Base-by-base conservation (phyloP, 2,797 vertebrate species). In the Peromyscus eremicus region DNA sequence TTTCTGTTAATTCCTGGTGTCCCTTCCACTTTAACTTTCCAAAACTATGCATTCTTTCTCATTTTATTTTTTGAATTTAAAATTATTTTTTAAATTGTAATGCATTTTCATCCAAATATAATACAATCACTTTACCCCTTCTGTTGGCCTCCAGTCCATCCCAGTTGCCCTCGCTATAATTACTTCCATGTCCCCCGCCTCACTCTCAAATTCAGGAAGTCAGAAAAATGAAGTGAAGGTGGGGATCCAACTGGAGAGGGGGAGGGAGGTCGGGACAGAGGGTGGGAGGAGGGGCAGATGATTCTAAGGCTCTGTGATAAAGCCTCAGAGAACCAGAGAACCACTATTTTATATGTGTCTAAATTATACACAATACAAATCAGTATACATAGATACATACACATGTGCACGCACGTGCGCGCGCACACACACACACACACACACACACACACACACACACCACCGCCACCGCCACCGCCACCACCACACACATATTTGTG, bases 81-180 rank as follows among this genome's bases (percentile, higher is more conserved):
- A 27, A 27, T 13, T 75, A 37, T 2, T 71, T 21, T 64, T 43
- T 10, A 40, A 62, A 43, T 19, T 43, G 13, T 62, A 62, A 32
- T 19, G 4, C 14, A 82, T 83, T 64, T 64, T 64, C 0, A 12
- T 60, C 43, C 29, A 64, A 32, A 43, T 64, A 19, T 11, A 64
- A 32, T 83, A 64, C 19, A 1, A 62, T 10, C 25, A 43, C 40
- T 40, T 16, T 27, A 37, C 2, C 37, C 27, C 9, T 29, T 29
- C 27, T 21, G 0, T 83, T 43, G 6, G 2, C 27, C 0, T 64
- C 5, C 5, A 64, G 7, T 27, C 0, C n/a, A 62, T 82, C 57
- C 23, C 37, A 83, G 2, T 8, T 29, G 7, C 8, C 25, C 29
- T 64, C 27, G 64, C 14, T 83, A 43, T 5, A 83, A 32, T 57